phyloP scores from a whole-genome alignment of 2,113 vertebrate genomes.

The Myiopsitta monachus region DNA sequence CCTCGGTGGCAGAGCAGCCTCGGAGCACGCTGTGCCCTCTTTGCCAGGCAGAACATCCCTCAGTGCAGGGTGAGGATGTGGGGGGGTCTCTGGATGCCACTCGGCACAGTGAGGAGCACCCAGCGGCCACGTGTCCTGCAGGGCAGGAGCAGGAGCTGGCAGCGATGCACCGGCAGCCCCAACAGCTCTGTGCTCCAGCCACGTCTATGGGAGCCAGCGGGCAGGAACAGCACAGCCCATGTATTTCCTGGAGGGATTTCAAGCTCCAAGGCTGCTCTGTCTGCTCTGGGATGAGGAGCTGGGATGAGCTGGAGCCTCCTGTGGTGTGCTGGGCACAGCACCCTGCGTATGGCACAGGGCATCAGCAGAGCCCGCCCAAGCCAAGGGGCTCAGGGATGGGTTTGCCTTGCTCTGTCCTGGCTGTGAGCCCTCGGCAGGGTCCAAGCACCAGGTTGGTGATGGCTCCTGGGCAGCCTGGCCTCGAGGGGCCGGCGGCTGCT shows the following conservation, averaged over 20 bases:
- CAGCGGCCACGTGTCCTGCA: not conserved
- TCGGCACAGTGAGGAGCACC: not conserved
- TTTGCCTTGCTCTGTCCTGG: not conserved
- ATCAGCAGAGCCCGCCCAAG: not conserved
- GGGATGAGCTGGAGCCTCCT: not conserved
- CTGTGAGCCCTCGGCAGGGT: not conserved
- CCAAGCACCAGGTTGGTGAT: accelerated
- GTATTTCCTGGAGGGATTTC: conserved; percentile 51
- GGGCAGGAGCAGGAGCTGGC: not conserved
- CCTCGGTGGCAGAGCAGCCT: conserved; percentile 3
- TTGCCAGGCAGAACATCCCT: not conserved
- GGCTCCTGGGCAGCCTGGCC: not conserved
- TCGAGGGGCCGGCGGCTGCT: accelerated
- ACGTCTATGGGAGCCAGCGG: not conserved
- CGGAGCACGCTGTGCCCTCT: conserved; percentile 35
- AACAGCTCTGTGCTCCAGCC: not conserved
- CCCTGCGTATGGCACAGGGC: accelerated
- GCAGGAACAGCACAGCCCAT: not conserved
- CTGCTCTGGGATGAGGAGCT: not conserved
- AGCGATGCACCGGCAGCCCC: not conserved
- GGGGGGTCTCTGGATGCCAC: not conserved
- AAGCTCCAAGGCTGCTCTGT: not conserved
- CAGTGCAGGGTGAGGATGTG: accelerated
- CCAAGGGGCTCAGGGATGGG: not conserved
- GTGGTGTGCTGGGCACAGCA: accelerated